A percentile compares a stretch with the other conserved stretches of the same genome.
These are phyloP conservation scores for Capitella teleta DNA, from an alignment of 1,140 invertebrate genomes.

Conservation along the genomic window DNA sequence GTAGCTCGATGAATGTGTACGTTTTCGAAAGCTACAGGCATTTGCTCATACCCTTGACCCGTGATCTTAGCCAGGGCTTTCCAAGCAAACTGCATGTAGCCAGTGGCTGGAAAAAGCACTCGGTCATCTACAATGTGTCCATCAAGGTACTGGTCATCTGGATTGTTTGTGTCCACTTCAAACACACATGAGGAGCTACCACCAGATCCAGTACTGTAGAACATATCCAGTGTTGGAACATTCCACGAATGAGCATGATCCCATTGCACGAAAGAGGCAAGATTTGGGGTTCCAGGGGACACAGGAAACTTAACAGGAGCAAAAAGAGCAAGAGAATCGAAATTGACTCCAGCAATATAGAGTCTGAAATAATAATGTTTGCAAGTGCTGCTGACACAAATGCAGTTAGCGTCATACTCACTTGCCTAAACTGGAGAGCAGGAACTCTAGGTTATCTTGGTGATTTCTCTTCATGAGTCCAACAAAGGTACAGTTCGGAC, in stretches of 20 bases:
- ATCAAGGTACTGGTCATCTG: conserved; percentile 57
- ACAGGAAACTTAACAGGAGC: conserved; percentile 69
- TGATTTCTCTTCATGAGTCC: conserved; percentile 65
- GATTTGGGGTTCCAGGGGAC: conserved; percentile 73
- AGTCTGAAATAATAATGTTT: conserved; percentile 47
- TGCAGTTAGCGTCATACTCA: conserved; percentile 41
- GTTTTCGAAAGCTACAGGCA: conserved; percentile 75
- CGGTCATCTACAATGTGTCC: conserved; percentile 90
- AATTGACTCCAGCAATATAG: conserved; percentile 66
- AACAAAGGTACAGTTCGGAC: conserved; percentile 51
- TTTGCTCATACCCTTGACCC: conserved; percentile 63
- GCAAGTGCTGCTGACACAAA: not conserved
- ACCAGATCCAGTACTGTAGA: conserved; percentile 17
- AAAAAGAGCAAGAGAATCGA: conserved; percentile 58
- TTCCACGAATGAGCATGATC: conserved; percentile 62
- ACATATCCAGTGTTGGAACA: conserved; percentile 37
- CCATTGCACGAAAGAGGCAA: conserved; percentile 75
- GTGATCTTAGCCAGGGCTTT: conserved; percentile 76
- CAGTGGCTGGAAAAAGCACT: conserved; percentile 87
- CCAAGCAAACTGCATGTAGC: conserved; percentile 87
- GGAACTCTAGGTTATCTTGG: conserved; percentile 56
- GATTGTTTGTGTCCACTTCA: conserved; percentile 60
- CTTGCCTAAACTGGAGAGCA: conserved; percentile 64
- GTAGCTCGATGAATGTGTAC: conserved; percentile 81
- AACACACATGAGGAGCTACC: conserved; percentile 54